Evolutionary conservation across 2,888 invertebrate species (phyloP).

Genomic region (Trissolcus japonicus): DNA sequence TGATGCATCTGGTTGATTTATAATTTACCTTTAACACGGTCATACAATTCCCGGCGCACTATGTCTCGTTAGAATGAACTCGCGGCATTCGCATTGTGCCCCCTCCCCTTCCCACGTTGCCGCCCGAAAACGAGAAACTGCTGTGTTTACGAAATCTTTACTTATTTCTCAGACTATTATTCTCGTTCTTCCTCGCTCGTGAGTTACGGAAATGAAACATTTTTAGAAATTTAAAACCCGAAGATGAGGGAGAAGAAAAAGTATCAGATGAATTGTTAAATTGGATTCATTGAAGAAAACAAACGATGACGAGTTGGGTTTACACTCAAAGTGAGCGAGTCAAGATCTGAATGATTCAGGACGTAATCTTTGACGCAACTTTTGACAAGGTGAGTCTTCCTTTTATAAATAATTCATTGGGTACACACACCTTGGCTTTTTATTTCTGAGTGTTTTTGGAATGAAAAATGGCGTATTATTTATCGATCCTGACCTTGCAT

Average conservation of each 20-base stretch:
- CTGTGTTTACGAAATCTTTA: slow-evolving; percentile 53
- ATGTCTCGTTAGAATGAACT: slow-evolving; percentile 41
- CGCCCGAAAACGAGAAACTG: slow-evolving; percentile 28
- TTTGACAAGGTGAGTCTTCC: not conserved
- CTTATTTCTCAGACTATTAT: slow-evolving; percentile 48
- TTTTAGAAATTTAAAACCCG: slow-evolving; percentile 22
- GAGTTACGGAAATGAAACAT: slow-evolving; percentile 44
- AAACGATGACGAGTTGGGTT: not conserved
- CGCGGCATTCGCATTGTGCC: slow-evolving; percentile 35
- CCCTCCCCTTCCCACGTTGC: too few relatives aligned
- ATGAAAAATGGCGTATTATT: slow-evolving; percentile 42
- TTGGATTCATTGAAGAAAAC: slow-evolving; percentile 8
- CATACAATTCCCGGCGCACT: slow-evolving; percentile 41
- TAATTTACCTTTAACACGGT: slow-evolving; percentile 56
- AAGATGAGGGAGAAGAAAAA: not conserved
- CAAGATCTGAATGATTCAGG: not conserved
- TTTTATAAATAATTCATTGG: slow-evolving; percentile 15
- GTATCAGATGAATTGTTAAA: slow-evolving; percentile 34
- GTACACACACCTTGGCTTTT: slow-evolving; percentile 2
- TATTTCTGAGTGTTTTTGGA: not conserved
- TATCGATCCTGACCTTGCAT: slow-evolving; percentile 83
- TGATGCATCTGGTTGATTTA: slow-evolving; percentile 56
- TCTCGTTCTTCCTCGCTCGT: slow-evolving; percentile 30
- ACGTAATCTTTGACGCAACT: not conserved
- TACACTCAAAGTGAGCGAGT: not conserved